A percentile compares a stretch with the other conserved stretches of the same genome.
phyloP scores from a whole-genome alignment of 2,113 vertebrate genomes.

The Actenoides lindsayi region DNA sequence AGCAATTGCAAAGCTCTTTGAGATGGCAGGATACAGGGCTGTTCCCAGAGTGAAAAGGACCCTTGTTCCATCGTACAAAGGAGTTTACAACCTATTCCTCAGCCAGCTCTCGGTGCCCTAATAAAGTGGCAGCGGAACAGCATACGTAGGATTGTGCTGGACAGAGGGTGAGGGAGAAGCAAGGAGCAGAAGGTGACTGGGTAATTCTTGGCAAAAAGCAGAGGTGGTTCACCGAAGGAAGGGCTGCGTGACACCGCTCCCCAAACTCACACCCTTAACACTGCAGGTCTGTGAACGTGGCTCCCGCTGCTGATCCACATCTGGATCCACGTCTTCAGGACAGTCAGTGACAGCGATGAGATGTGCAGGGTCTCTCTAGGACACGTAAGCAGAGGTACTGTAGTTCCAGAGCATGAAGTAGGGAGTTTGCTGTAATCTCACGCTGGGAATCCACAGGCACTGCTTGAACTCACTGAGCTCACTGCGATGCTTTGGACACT shows the following conservation, averaged over 20 bases:
- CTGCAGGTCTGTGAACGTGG: not conserved
- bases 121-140: not conserved
- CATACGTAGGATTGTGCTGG: rapidly evolving
- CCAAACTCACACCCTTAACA: not conserved
- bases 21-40: not conserved
- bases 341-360: not conserved
- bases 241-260: not conserved
- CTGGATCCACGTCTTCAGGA: not conserved
- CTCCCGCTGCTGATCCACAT: rapidly evolving
- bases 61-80: not conserved
- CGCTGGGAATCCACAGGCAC: not conserved
- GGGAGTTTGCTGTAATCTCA: not conserved
- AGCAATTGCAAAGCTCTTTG: slow-evolving; percentile 9
- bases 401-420: not conserved
- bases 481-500: not conserved
- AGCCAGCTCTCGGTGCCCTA: not conserved
- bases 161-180: not conserved
- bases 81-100: slow-evolving; percentile 13
- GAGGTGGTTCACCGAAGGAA: not conserved
- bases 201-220: not conserved
- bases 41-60: not conserved
- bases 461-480: rapidly evolving
- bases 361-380: not conserved
- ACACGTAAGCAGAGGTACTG: not conserved
- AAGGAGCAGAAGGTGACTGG: not conserved